Conservation (phyloP, 2,888 invertebrate genomes). For the Salpingus planirostris region DNA sequence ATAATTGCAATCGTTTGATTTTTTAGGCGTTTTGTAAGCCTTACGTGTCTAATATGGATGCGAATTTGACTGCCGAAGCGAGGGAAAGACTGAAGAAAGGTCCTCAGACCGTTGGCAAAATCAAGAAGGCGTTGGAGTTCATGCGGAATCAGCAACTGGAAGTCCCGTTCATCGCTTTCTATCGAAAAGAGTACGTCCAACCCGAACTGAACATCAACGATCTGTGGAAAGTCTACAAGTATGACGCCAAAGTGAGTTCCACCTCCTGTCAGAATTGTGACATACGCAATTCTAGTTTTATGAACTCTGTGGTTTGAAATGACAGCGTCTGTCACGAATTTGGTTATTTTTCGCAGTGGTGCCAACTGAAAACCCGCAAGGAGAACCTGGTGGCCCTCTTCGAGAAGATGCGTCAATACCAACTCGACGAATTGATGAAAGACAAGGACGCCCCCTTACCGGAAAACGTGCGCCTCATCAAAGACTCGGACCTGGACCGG, state of each 20-base stretch:
- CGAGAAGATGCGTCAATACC: constrained; percentile 87
- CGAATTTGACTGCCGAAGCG: constrained; percentile 45
- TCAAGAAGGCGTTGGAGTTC: constrained; percentile 88
- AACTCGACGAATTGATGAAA: constrained; percentile 71
- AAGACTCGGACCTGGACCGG: constrained; percentile 76
- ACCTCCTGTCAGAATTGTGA: no score
- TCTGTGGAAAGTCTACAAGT: constrained; percentile 96
- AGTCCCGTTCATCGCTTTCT: constrained; percentile 98
- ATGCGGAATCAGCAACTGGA: constrained; percentile 93
- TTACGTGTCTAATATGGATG: constrained; percentile 71
- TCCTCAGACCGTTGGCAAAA: constrained; percentile 73
- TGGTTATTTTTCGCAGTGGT: constrained; percentile 51
- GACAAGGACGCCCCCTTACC: constrained; percentile 78
- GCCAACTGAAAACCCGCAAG: constrained; percentile 78
- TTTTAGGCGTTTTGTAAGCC: constrained; percentile 69
- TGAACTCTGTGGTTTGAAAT: no score
- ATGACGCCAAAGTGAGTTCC: constrained; percentile 67
- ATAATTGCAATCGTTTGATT: no score
- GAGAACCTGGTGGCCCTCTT: constrained; percentile 72
- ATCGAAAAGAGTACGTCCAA: constrained; percentile 94
- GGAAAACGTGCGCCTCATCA: constrained; percentile 71
- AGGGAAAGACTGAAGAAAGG: constrained; percentile 54
- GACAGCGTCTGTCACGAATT: no score
- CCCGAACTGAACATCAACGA: constrained; percentile 92
- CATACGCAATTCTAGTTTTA: no score